Base-by-base conservation (phyloP, 2,888 invertebrate genomes). In the Oasisia sp. region DNA sequence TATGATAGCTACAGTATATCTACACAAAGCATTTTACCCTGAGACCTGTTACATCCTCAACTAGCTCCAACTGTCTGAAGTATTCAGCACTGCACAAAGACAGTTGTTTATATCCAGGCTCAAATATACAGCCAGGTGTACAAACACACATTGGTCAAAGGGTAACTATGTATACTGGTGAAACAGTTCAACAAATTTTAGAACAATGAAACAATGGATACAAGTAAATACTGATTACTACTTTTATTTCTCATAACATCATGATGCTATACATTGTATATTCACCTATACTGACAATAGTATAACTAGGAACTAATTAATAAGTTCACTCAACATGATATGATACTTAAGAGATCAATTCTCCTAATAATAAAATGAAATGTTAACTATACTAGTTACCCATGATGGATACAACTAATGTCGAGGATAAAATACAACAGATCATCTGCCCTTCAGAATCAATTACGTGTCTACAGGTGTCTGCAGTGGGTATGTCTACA, bases 281-380 rank as follows among this genome's bases (percentile, higher is more conserved):
- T 27, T 74, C 74, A 74, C 19, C 27, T n/a, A 74, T 27, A 74
- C n/a, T 19, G 74, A 74, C 27, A 27, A 74, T 74, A 74, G 27
- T 74, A 74, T 74, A 74, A 74, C 74, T 74, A 74, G 14, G 74
- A 74, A 74, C 74, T 27, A n/a, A 27, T 74, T 27, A n/a, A 27
- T 74, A 74, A 74, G 74, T 74, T 74, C 74, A 74, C 74, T 27
- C 74, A 74, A 74, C 19, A 74, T 74, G 74, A 74, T 74, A 74
- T 74, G 74, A 27, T 74, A 38, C 38, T 38, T 38, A 38, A 38
- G 27, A 74, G 27, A 27, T 19, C 14, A 50, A 50, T 9, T 50
- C 9, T 50, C 50, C 50, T 50, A 50, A 38, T 4, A 38, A 38
- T 38, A 38, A 38, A 38, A 38, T 38, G 38, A 38, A 38, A 38